Base-by-base conservation (phyloP, 2,113 vertebrate genomes). In the Nymphicus hollandicus region DNA sequence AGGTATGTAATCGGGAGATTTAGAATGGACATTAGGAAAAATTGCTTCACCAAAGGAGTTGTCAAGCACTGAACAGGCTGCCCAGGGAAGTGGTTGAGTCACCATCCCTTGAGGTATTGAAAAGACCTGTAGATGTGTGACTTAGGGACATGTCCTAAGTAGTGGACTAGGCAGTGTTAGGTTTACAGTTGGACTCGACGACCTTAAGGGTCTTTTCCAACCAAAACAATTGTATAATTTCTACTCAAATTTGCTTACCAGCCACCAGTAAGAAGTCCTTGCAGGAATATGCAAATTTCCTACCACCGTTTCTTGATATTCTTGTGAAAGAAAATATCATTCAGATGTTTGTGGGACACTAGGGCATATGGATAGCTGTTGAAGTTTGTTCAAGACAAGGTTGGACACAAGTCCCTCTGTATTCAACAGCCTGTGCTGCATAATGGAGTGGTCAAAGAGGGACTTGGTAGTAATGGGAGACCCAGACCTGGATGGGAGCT, bases 1-100 rank as follows among this genome's bases (percentile, higher is more conserved):
- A 52, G 8, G 17, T 16, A 70, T 0, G 6, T 19, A 63, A 49
- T 15, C 0, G 9, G n/a, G 56, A 58, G 33, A n/a, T 58, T 58
- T 58, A 58, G 20, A 58, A 23, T n/a, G 56, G 20, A 58, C 13
- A n/a, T 58, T 23, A 23, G 20, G 33, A 23, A n/a, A 15, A n/a
- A 23, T 14, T 14, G n/a, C 56, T 23, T 58, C 55, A 58, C 55
- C 33, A 58, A 58, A 14, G 20, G 20, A 7, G 55, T 23, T n/a
- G 13, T 23, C 33, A 58, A 58, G 33, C 55, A n/a, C 20, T 58
- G 55, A 58, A n/a, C 55, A 58, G 33, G 31, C 33, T 58, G 55
- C 55, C 20, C 19, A 58, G 55, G 55, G 22, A 58, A 23, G 55
- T n/a, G 55, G 33, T 58, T n/a, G 33, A n/a, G n/a, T 58, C 33